Evolutionary conservation across 2,797 vertebrate species (phyloP).

Genomic region (Orestias chungarensis): DNA sequence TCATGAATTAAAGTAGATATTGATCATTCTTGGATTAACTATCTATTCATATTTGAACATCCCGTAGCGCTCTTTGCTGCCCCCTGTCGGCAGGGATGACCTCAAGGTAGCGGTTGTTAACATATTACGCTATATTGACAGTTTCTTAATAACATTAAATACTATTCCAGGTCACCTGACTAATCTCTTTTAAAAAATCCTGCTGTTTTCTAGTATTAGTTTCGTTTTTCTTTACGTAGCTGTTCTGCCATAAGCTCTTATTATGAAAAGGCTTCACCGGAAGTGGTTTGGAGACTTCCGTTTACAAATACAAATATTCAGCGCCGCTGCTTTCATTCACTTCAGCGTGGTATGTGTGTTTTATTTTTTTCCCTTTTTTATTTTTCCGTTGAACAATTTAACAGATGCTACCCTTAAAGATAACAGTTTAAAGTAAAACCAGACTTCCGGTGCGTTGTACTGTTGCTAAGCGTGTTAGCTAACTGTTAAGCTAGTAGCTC

Average conservation of each 20-base stretch:
- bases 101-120: background rate
- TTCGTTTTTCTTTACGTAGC: background rate
- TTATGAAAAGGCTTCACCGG: slow-evolving; percentile 12
- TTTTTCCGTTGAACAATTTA: background rate
- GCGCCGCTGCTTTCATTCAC: slow-evolving; percentile 50
- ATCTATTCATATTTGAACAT: too few species aligned
- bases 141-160: too few species aligned
- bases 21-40: too few species aligned
- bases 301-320: slow-evolving; percentile 67
- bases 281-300: slow-evolving; percentile 44
- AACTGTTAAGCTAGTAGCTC: background rate
- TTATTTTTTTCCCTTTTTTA: fast-evolving
- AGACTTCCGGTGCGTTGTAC: too few species aligned
- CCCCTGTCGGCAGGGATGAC: background rate
- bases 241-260: background rate
- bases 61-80: too few species aligned
- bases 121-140: background rate
- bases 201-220: background rate
- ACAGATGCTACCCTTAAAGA: background rate
- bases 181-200: background rate
- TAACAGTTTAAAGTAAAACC: background rate
- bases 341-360: slow-evolving; percentile 62
- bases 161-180: background rate
- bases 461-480: background rate
- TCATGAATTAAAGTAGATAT: background rate